Conservation (phyloP, 2,888 invertebrate genomes). For the Brachyptera risi region DNA sequence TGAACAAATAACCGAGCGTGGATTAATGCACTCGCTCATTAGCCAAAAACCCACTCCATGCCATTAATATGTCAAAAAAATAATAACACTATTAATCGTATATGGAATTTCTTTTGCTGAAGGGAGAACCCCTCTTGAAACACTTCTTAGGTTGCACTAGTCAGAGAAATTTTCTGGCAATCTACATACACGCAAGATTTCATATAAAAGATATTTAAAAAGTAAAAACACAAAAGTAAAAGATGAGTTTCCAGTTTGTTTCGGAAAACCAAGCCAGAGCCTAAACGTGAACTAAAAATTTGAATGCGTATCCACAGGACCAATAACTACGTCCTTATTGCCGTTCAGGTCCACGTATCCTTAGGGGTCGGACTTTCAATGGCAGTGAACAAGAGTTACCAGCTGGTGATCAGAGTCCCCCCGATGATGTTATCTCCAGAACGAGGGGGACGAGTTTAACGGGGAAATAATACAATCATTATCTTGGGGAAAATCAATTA, state of each 20-base stretch:
- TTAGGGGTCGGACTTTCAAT: not conserved
- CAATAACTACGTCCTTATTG: constrained; percentile 32
- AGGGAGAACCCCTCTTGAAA: constrained; percentile 24
- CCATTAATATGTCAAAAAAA: constrained; percentile 24
- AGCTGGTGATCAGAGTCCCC: constrained; percentile 34
- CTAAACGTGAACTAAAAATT: constrained; percentile 31
- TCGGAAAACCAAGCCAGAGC: constrained; percentile 27
- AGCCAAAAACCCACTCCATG: constrained; percentile 32
- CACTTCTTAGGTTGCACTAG: constrained; percentile 23
- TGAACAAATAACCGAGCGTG: constrained; percentile 7
- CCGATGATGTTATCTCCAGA: constrained; percentile 39
- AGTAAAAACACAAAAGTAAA: constrained; percentile 31
- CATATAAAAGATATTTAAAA: constrained; percentile 27
- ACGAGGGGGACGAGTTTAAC: constrained; percentile 37
- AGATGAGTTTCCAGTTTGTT: constrained; percentile 16
- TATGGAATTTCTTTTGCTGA: constrained; percentile 18
- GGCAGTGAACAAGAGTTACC: constrained; percentile 12
- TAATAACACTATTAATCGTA: constrained; percentile 24
- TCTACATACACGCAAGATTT: constrained; percentile 28
- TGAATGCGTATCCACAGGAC: constrained; percentile 29
- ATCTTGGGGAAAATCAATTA: not conserved
- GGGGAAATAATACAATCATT: constrained; percentile 28
- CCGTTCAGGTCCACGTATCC: too few relatives aligned
- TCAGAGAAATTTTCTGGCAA: constrained; percentile 27
- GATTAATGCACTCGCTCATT: constrained; percentile 19